Evolutionary conservation across 2,888 invertebrate species (phyloP).

Genomic region (Drosophila villosipedis): DNA sequence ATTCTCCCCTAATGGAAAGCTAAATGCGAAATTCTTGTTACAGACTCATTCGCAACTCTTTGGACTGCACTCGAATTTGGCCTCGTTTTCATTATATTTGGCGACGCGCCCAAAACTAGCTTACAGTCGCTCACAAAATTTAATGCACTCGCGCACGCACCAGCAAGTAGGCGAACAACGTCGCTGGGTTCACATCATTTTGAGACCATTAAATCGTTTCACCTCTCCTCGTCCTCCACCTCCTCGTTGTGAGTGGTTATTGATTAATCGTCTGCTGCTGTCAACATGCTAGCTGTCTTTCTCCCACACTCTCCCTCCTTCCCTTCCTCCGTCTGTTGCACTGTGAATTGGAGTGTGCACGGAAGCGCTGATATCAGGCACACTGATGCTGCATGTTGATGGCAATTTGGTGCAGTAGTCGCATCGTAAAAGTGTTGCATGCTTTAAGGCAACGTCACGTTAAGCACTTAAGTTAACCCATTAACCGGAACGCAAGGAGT

Average conservation of each 20-base stretch:
- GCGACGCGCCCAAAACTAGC: slow-evolving; percentile 54
- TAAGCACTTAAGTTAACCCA: slow-evolving; percentile 70
- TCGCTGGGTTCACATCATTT: slow-evolving; percentile 44
- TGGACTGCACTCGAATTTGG: slow-evolving; percentile 38
- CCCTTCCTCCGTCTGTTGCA: not conserved
- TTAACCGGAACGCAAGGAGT: slow-evolving; percentile 47
- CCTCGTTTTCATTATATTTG: slow-evolving; percentile 59
- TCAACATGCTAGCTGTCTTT: slow-evolving; percentile 5
- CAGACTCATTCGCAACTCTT: not conserved
- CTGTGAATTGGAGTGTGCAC: slow-evolving; percentile 68
- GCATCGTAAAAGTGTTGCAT: slow-evolving; percentile 31
- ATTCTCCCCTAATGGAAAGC: slow-evolving; percentile 36
- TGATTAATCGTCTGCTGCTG: slow-evolving; percentile 69
- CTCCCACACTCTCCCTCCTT: not conserved
- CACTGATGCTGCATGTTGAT: slow-evolving; percentile 41
- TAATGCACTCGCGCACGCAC: slow-evolving; percentile 61
- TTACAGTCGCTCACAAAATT: slow-evolving; percentile 50
- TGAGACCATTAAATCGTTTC: slow-evolving; percentile 65
- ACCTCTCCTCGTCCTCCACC: not conserved
- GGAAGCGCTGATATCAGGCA: slow-evolving; percentile 65
- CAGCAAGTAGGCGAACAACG: not conserved
- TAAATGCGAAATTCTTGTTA: slow-evolving; percentile 65
- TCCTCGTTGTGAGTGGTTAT: slow-evolving; percentile 66
- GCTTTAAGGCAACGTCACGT: slow-evolving; percentile 60
- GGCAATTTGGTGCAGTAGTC: slow-evolving; percentile 41